Evolutionary conservation across 2,888 invertebrate species (phyloP).

Genomic region (Nowickia ferox): DNA sequence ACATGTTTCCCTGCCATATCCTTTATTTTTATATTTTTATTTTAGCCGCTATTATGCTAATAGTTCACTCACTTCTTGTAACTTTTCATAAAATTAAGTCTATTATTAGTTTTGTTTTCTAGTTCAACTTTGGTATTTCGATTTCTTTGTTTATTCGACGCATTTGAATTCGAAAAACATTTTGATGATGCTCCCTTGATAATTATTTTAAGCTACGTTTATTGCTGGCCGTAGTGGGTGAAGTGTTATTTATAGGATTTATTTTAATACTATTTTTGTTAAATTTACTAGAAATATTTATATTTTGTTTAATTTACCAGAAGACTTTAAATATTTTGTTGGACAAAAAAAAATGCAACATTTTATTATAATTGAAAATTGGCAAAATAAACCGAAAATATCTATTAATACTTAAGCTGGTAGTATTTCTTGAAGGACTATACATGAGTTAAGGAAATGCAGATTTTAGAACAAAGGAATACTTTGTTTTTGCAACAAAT

Average conservation of each 20-base stretch:
- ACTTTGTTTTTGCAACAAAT: background rate
- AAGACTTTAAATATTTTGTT: background rate
- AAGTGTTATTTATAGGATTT: slow-evolving; percentile 41
- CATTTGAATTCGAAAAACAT: background rate
- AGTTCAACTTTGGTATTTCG: too few species aligned
- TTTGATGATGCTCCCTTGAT: background rate
- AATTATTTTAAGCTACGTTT: background rate
- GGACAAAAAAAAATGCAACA: background rate
- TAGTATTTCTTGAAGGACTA: background rate
- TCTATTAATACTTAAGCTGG: background rate
- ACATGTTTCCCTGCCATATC: too few species aligned
- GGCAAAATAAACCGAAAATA: background rate
- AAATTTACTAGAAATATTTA: slow-evolving; percentile 48
- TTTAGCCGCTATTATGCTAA: too few species aligned
- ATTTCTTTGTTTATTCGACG: too few species aligned
- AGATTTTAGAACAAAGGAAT: background rate
- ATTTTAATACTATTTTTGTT: slow-evolving; percentile 47
- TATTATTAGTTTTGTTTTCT: too few species aligned
- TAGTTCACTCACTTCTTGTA: too few species aligned
- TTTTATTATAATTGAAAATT: slow-evolving; percentile 32
- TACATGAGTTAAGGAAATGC: background rate
- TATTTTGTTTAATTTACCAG: slow-evolving; percentile 14
- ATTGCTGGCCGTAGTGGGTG: background rate
- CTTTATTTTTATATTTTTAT: too few species aligned
- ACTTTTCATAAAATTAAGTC: too few species aligned